These are phyloP conservation scores for Cossypha caffra DNA, from an alignment of 2,797 vertebrate species.

Conservation along the genomic window DNA sequence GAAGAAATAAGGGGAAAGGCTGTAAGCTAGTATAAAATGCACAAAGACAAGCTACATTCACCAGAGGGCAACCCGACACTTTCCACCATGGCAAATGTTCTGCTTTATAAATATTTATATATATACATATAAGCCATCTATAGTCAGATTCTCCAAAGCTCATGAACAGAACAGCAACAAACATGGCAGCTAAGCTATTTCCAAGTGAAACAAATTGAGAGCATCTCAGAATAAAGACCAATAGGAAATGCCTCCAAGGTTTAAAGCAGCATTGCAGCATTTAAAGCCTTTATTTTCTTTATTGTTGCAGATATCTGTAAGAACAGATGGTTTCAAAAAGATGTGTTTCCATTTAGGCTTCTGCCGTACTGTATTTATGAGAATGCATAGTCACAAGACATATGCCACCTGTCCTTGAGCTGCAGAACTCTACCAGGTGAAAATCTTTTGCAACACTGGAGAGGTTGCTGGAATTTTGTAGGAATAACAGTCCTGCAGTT, in stretches of 20 bases:
- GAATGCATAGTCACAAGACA: conserved; percentile 34
- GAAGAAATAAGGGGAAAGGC: background rate
- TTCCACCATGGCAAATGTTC: background rate
- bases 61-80: background rate
- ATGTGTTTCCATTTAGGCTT: conserved; percentile 45
- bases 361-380: conserved; percentile 28
- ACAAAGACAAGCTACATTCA: background rate
- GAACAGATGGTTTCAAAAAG: conserved; percentile 58
- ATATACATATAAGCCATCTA: background rate
- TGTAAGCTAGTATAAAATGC: background rate
- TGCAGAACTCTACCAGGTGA: background rate
- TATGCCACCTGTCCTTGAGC: conserved; percentile 27
- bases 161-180: background rate
- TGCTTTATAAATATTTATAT: background rate
- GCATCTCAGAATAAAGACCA: background rate
- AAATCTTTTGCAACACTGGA: background rate
- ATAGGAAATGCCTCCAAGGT: background rate
- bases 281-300: conserved; percentile 35
- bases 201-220: background rate
- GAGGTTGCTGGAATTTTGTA: background rate
- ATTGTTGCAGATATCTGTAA: conserved; percentile 50
- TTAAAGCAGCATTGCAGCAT: background rate
- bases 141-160: background rate
- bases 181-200: background rate
- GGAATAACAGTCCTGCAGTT: background rate